Conservation (phyloP, 2,888 invertebrate genomes). For the Latrodectus elegans region DNA sequence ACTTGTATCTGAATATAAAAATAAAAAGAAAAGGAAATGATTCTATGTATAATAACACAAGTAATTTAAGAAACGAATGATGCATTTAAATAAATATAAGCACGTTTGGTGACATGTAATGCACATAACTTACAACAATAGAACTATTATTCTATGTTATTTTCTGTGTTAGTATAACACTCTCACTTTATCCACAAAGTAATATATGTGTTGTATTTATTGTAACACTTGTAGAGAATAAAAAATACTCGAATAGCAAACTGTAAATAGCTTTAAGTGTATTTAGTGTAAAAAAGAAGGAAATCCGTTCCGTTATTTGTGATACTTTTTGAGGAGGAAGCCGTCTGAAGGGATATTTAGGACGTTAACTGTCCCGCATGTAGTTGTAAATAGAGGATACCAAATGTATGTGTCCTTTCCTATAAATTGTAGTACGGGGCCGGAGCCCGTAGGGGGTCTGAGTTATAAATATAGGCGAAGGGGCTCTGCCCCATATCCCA, state of each 20-base stretch:
- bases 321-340: conserved; percentile 35
- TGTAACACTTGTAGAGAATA: not conserved
- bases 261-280: not conserved
- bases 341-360: conserved; percentile 39
- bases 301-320: not conserved
- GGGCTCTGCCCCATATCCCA: conserved; percentile 45
- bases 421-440: conserved; percentile 37
- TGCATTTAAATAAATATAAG: no score
- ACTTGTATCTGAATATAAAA: no score
- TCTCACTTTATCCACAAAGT: no score
- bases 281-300: not conserved
- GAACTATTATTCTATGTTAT: no score
- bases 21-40: no score
- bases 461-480: conserved; percentile 48
- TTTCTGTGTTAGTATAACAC: no score
- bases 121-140: no score
- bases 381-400: conserved; percentile 60
- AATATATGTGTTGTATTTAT: no score
- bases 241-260: not conserved
- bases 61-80: no score
- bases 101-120: no score
- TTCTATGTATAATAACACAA: no score
- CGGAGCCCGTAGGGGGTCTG: conserved; percentile 47
- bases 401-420: conserved; percentile 26
- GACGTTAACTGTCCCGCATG: conserved; percentile 38